A percentile compares a stretch with the other conserved stretches of the same genome.
phyloP scores from a whole-genome alignment of 2,888 invertebrate genomes.

The Cactoblastis cactorum region DNA sequence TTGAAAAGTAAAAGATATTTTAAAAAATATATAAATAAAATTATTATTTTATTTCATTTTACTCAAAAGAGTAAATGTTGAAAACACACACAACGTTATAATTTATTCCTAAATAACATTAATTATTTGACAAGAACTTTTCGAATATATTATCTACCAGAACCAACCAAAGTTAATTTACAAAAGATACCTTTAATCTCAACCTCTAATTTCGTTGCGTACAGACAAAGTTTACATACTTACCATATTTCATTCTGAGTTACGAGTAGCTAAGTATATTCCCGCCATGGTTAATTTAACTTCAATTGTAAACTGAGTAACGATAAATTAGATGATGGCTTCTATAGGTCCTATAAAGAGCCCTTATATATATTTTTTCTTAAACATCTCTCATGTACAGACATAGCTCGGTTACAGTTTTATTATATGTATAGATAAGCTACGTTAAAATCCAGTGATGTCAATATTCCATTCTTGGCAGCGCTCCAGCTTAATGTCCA shows the following conservation, averaged over 20 bases:
- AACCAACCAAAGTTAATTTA: background rate
- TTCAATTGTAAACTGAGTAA: background rate
- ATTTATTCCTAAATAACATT: background rate
- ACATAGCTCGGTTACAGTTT: background rate
- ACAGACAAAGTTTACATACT: background rate
- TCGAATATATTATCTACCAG: background rate
- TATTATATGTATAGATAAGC: background rate
- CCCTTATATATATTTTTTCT: too few species aligned
- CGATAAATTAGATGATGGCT: too few species aligned
- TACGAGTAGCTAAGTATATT: background rate
- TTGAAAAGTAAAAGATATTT: too few species aligned
- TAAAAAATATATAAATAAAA: too few species aligned
- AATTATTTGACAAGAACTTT: too few species aligned
- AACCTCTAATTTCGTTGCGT: background rate
- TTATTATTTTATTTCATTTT: too few species aligned
- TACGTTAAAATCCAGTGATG: background rate
- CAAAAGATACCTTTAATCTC: background rate
- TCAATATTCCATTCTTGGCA: background rate
- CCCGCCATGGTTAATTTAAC: slow-evolving; percentile 5
- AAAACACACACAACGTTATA: too few species aligned
- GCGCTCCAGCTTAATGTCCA: background rate
- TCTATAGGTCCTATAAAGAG: too few species aligned
- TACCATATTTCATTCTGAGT: background rate
- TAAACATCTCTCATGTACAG: background rate
- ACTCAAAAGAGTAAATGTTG: too few species aligned